Evolutionary conservation across 2,888 invertebrate genomes (phyloP), one percentile per base, ranked within the genome.

Genomic region (Lepeophtheirus nordmannii): DNA sequence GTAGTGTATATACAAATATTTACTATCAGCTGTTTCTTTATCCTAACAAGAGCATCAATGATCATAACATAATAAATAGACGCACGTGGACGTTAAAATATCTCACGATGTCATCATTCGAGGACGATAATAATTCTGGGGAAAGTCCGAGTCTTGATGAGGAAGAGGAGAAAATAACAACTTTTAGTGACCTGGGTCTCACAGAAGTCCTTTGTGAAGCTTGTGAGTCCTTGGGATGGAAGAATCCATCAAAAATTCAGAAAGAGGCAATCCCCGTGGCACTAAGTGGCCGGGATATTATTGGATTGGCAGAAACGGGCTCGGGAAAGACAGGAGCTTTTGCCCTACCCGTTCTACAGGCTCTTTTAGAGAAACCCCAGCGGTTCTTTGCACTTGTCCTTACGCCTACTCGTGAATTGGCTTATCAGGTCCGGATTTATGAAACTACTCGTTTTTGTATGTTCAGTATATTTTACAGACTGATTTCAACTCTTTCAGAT

Each of bases 271-370:
- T 98, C 72, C 97, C 97, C 0, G 77, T 91, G 1, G 90, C 94
- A 0, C 75, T 98, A 53, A 81, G 82, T 71, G 94, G 94, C 71
- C 88, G 85, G 67, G 88, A 89, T 75, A 78, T 86, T 1, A 85
- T 86, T 70, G 86, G 81, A 70, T 76, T 81, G 73, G 89, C 86
- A n/a, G 85, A 86, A 75, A 86, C 89, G 0, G 93, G 93, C 1
- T 93, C 92, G 0, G 93, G 93, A 1, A 98, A 98, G 79, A 98
- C 98, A 0, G 98, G 89, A 8, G 94, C 98, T 0, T 98, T 98
- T 78, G 94, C 94, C 0, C 75, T 98, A 68, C 98, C 98, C 0
- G 96, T 98, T 69, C 76, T 98, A 39, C 97, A 98, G 73, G 82
- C 87, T 0, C 77, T 97, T 17, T 77, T 98, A 57, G 87, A 92